These are phyloP conservation scores for Chauna torquata DNA, from an alignment of 2,113 vertebrate species.

Conservation along the genomic window DNA sequence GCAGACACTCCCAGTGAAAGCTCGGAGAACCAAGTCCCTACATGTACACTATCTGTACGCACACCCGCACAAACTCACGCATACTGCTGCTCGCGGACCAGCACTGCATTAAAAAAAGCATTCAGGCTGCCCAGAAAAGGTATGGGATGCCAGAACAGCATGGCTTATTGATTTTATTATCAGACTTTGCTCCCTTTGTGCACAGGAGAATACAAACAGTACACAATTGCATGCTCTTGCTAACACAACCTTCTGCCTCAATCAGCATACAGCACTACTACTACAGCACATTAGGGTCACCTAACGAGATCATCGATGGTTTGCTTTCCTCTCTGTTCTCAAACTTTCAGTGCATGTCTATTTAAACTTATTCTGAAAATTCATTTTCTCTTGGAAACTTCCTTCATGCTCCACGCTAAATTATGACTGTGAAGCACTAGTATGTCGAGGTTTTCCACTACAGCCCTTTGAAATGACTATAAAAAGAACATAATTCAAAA, in stretches of 20 bases:
- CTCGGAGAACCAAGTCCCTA: not conserved
- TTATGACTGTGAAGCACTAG: not conserved
- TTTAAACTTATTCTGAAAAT: not conserved
- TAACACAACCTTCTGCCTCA: not conserved
- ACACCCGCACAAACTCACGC: not conserved
- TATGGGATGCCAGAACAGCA: not conserved
- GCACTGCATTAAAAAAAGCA: not conserved
- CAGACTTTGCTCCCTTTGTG: not conserved
- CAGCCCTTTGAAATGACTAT: not conserved
- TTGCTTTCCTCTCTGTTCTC: not conserved
- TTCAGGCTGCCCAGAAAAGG: not conserved
- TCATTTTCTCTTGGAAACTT: not conserved
- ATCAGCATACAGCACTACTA: rapidly evolving
- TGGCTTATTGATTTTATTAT: not conserved
- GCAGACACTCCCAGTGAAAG: not conserved
- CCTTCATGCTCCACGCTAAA: not conserved
- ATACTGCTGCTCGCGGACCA: not conserved
- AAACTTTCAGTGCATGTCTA: not conserved
- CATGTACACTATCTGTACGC: not conserved
- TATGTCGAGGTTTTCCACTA: not conserved
- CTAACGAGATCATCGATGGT: rapidly evolving
- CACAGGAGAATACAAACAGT: not conserved
- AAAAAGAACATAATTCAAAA: not conserved
- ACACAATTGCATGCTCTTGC: not conserved
- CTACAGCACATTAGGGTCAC: not conserved